These are phyloP conservation scores for Neotoxoptera formosana DNA, from an alignment of 1,140 invertebrate genomes.

Conservation along the genomic window DNA sequence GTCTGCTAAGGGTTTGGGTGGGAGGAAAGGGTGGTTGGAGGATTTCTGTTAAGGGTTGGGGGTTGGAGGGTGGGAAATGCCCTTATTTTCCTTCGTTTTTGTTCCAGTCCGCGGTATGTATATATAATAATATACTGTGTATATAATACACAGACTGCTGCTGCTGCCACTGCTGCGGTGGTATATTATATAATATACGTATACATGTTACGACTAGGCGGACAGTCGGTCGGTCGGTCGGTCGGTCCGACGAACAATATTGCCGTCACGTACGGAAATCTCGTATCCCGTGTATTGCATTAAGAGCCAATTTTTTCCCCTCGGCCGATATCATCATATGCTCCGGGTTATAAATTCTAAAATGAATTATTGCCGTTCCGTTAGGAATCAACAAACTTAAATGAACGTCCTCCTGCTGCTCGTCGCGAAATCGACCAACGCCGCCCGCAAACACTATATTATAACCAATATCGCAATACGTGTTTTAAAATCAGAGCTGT, in stretches of 20 bases:
- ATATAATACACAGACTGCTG: background rate
- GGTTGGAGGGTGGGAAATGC: background rate
- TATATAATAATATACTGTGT: background rate
- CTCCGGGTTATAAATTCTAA: background rate
- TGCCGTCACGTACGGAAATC: slow-evolving; percentile 49
- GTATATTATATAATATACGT: too few relatives aligned
- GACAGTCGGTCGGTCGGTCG: background rate
- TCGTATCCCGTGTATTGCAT: slow-evolving; percentile 28
- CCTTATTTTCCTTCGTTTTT: background rate
- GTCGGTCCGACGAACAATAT: slow-evolving; percentile 1
- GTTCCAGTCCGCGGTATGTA: background rate
- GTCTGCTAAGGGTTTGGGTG: background rate
- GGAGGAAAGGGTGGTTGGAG: background rate
- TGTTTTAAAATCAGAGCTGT: background rate
- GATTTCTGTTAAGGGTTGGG: background rate
- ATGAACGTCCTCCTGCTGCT: background rate
- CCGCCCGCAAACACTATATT: background rate
- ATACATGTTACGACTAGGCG: too few relatives aligned
- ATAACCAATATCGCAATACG: background rate
- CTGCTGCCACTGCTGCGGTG: background rate
- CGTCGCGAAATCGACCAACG: background rate
- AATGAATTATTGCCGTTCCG: slow-evolving; percentile 27
- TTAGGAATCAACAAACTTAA: background rate
- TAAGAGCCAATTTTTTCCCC: slow-evolving; percentile 35
- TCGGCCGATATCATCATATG: too few relatives aligned